These are phyloP conservation scores for Schizothorax lantsangensis DNA, from an alignment of 2,797 vertebrate species.

Conservation along the genomic window DNA sequence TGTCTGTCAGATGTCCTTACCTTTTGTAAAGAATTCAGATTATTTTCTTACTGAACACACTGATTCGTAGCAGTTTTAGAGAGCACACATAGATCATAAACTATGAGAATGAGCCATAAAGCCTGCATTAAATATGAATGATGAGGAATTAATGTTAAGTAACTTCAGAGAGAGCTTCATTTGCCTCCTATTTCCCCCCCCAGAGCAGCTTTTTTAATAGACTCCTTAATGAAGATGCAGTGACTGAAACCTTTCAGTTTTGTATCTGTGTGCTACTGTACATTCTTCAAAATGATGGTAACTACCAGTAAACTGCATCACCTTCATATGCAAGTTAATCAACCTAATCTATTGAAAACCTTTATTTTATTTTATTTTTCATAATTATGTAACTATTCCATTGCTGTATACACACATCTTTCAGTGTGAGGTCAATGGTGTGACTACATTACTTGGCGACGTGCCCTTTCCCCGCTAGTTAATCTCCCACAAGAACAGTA, in stretches of 20 bases:
- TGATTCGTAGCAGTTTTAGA: background rate
- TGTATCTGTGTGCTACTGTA: background rate
- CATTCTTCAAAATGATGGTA: background rate
- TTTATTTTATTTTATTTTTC: background rate
- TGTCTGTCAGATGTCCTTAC: background rate
- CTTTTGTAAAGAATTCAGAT: background rate
- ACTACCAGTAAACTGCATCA: background rate
- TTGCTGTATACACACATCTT: background rate
- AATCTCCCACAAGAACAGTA: background rate
- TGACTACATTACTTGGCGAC: background rate
- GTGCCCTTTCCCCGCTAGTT: background rate
- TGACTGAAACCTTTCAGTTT: background rate
- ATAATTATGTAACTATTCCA: background rate
- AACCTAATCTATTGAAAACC: background rate
- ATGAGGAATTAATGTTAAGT: constrained; percentile 25
- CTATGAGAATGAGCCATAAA: background rate
- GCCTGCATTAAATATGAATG: constrained; percentile 43
- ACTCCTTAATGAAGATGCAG: background rate
- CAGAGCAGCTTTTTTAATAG: background rate
- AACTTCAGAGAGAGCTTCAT: constrained; percentile 8
- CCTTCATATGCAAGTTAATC: background rate
- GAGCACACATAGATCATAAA: background rate
- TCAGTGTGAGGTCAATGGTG: background rate
- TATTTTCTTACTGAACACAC: background rate
- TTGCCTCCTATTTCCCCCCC: background rate